phyloP scores from a whole-genome alignment of 2,888 invertebrate genomes.

The Pinctada fucata region DNA sequence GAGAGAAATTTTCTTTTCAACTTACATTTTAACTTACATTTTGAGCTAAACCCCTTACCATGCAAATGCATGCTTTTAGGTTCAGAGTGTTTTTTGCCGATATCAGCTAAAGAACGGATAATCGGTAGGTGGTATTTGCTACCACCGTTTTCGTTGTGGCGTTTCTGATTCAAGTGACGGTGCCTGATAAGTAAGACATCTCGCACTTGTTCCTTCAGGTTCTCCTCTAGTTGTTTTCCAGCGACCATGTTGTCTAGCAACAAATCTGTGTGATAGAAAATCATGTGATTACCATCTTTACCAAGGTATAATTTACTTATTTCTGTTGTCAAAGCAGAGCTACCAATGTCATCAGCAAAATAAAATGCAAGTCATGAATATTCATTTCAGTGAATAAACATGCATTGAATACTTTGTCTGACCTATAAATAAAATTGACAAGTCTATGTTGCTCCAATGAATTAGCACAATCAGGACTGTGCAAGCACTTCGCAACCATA shows the following conservation, averaged over 20 bases:
- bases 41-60: slow-evolving; percentile 31
- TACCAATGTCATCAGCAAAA: too few relatives aligned
- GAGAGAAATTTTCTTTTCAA: background rate
- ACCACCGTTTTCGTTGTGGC: slow-evolving; percentile 58
- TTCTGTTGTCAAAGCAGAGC: too few relatives aligned
- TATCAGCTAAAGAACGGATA: slow-evolving; percentile 92
- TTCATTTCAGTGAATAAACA: too few relatives aligned
- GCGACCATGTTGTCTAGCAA: slow-evolving; percentile 93
- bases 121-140: slow-evolving; percentile 78
- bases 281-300: background rate
- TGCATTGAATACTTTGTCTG: too few relatives aligned
- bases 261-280: slow-evolving; percentile 80
- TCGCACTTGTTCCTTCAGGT: slow-evolving; percentile 86
- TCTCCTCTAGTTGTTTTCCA: slow-evolving; percentile 85
- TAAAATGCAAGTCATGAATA: too few relatives aligned
- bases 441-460: too few relatives aligned
- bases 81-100: slow-evolving; percentile 92
- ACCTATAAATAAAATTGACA: too few relatives aligned
- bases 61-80: slow-evolving; percentile 53
- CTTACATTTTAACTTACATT: background rate
- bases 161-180: slow-evolving; percentile 92
- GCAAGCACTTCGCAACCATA: too few relatives aligned
- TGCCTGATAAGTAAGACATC: slow-evolving; percentile 93
- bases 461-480: too few relatives aligned
- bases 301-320: too few relatives aligned